Base-by-base conservation (phyloP, 2,797 vertebrate species). In the Antrozous pallidus region DNA sequence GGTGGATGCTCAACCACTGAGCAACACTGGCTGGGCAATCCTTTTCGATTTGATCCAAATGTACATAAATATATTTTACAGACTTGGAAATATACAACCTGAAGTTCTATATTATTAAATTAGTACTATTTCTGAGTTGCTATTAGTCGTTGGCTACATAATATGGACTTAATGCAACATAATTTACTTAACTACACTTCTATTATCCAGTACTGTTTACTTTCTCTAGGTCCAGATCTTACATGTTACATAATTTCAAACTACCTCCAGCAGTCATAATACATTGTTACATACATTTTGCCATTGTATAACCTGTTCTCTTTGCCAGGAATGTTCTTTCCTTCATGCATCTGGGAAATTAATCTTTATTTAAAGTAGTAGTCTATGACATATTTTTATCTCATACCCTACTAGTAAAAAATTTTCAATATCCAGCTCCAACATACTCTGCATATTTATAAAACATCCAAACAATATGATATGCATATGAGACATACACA, bases 81-180 rank as follows among this genome's bases (percentile, higher is more conserved):
- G 65, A 93, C 83, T 14, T 56, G 28, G n/a, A 93, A 86, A 91
- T 70, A 74, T 28, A 79, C 1, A 65, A 71, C n/a, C 38, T 91
- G 2, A 77, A 95, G 45, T 73, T 65, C 42, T 93, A 0, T 81
- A 47, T 71, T 91, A 88, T 89, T 73, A 12, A 88, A 79, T 87
- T 96, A 85, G 8, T 65, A 75, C 75, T 92, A 12, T 89, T 88
- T 80, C 22, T 79, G 40, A 96, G 49, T 73, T 93, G 24, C n/a
- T 74, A n/a, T 86, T 70, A 79, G 65, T 86, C 42, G 87, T 58
- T 78, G 54, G 33, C 4, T 89, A 20, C 33, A 49, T 74, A 95
- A 92, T 67, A 94, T n/a, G 73, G 20, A 75, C 71, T n/a, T 74
- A 90, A 84, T 61, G 38, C 20, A 93, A 54, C 2, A 17, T 78